Evolutionary conservation across 2,797 vertebrate species (phyloP).

Genomic region (Myotis planiceps): DNA sequence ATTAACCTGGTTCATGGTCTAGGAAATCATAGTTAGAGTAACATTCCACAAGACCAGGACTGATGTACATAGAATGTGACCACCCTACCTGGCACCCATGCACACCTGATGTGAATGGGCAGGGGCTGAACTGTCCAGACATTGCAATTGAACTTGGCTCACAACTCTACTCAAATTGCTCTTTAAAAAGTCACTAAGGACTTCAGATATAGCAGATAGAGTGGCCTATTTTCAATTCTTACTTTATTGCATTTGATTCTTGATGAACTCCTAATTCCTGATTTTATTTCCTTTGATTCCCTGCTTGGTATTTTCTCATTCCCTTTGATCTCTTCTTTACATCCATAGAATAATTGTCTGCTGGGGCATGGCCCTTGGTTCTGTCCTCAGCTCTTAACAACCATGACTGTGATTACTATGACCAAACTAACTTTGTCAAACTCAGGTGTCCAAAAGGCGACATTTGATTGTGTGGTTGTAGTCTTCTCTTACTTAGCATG

Average conservation of each 20-base stretch:
- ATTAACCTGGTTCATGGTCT: not conserved
- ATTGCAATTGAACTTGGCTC: not conserved
- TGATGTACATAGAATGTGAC: not conserved
- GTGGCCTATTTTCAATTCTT: not conserved
- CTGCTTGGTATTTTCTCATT: not conserved
- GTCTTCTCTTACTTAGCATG: not conserved
- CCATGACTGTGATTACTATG: accelerated
- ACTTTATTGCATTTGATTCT: not conserved
- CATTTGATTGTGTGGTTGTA: not conserved
- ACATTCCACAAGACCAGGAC: no score
- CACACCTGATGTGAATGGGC: no score
- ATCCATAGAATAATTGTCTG: not conserved
- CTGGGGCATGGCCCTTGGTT: no score
- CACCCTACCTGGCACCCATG: accelerated
- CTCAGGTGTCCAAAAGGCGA: not conserved
- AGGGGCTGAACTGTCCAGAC: not conserved
- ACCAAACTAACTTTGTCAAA: no score
- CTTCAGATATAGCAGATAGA: not conserved
- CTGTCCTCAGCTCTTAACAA: not conserved
- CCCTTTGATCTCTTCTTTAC: no score
- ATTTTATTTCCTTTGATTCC: not conserved
- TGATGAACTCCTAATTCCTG: not conserved
- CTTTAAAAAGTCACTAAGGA: no score
- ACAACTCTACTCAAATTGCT: not conserved
- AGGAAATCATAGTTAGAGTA: not conserved